Evolutionary conservation across 2,888 invertebrate genomes (phyloP).

Genomic region (Ichneumoninae sp.): DNA sequence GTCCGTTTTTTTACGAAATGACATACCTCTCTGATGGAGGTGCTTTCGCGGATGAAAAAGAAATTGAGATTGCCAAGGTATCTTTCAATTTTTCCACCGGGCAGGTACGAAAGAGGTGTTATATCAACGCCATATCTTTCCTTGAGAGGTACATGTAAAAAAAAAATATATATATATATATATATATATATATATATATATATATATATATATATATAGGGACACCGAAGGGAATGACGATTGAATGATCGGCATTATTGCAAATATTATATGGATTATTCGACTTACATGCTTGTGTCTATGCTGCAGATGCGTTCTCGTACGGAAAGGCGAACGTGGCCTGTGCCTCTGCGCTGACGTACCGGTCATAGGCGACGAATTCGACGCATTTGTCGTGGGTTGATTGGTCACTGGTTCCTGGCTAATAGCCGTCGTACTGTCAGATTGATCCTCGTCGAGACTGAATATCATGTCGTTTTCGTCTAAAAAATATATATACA

Average conservation of each 20-base stretch:
- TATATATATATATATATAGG: conserved; percentile 5
- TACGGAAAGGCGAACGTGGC: conserved; percentile 86
- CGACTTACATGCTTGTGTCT: conserved; percentile 80
- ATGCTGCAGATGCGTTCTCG: conserved; percentile 76
- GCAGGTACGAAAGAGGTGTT: conserved; percentile 92
- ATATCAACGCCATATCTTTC: conserved; percentile 90
- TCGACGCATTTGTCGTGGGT: conserved; percentile 44
- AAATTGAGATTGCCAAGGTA: conserved; percentile 96
- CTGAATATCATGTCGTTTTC: conserved; percentile 93
- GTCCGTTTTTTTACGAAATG: too few species aligned
- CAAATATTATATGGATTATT: neutral
- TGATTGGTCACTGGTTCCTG: conserved; percentile 50
- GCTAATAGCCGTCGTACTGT: conserved; percentile 71
- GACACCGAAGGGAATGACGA: neutral
- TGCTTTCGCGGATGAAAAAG: conserved; percentile 97
- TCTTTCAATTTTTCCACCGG: conserved; percentile 91
- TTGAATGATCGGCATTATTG: neutral
- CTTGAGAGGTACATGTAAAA: conserved; percentile 82
- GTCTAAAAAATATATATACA: conserved; percentile 82
- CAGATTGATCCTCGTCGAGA: conserved; percentile 90
- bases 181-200: too few species aligned
- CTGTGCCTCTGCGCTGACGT: conserved; percentile 85
- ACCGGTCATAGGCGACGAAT: conserved; percentile 73
- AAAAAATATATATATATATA: neutral
- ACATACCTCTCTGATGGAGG: conserved; percentile 92